Evolutionary conservation across 2,888 invertebrate genomes (phyloP), one percentile per base, ranked within the genome.

Genomic region (Hetaerina titia): DNA sequence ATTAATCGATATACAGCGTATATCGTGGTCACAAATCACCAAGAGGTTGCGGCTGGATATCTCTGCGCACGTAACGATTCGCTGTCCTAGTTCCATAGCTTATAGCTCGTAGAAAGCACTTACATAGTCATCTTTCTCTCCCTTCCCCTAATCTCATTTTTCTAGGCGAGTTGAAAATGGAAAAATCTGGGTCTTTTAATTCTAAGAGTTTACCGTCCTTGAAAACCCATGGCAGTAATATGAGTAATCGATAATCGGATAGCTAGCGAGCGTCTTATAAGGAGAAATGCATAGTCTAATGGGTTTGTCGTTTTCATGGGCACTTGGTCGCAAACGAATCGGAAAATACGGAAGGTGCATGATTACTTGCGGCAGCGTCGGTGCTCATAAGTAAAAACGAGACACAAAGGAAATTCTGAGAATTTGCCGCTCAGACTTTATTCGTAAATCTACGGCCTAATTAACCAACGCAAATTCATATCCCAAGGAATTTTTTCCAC

Each of bases 21-120:
- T 69, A 92, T 92, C 56, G 92, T 45, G 64, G 92, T 56, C 92
- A 69, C 92, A 92, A 92, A 92, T 69, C 92, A 64, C 69, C 92
- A 60, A 19, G 45, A 81, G 81, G 25, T 81, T 81, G 31, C 22
- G 81, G 81, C 81, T 13, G 81, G 81, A 81, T 31, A 31, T 31
- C 81, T 81, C 81, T 15, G 81, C 25, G 81, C 31, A 81, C 13
- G 8, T 31, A 81, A 81, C 15, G 81, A 81, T 13, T 81, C 81
- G 25, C 81, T 31, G 31, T 31, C 81, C 81, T 81, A 81, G 81
- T 81, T 81, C 31, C 81, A 81, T 81, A 22, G 69, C 69, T 69
- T 69, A 5, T 9, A 31, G 81, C 81, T 45, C 1, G 31, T 31
- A 8, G 31, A 25, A 81, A 81, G 81, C 57, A 57, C 57, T 57